Evolutionary conservation across 37 sponge, comb jelly and placozoan species (phyloP), one percentile per base, ranked within the genome.

Genomic region (Beroe forskalii): DNA sequence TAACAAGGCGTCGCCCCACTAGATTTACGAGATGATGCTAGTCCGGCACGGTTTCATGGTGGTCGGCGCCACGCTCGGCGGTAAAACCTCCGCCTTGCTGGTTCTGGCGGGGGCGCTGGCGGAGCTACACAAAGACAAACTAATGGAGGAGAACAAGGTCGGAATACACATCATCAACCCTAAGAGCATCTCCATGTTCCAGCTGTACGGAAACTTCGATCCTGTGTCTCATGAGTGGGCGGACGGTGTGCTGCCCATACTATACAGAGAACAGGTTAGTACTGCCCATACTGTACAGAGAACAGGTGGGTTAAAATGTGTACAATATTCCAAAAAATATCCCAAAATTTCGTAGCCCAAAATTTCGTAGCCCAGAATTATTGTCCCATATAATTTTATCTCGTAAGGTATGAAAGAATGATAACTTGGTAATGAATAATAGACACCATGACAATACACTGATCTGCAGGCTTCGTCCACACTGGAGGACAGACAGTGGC

Each of bases 401-500:
- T n/a, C n/a, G n/a, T n/a, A n/a, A n/a, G n/a, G n/a, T n/a, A n/a
- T n/a, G n/a, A n/a, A n/a, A n/a, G n/a, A n/a, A n/a, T n/a, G n/a
- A n/a, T n/a, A n/a, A n/a, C n/a, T n/a, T n/a, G n/a, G n/a, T n/a
- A n/a, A n/a, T n/a, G n/a, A n/a, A n/a, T n/a, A n/a, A n/a, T n/a
- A n/a, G n/a, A n/a, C n/a, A n/a, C n/a, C n/a, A n/a, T n/a, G n/a
- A n/a, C n/a, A n/a, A n/a, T n/a, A n/a, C n/a, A n/a, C n/a, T n/a
- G n/a, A n/a, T n/a, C n/a, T n/a, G n/a, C 94, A 95, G 89, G 96
- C 99, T 31, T 93, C 93, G 0, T 92, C 95, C 17, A 93, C 93
- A 32, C 91, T 91, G 40, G 94, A 94, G 41, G 93, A 96, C 76
- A 44, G 99, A n/a, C 96, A 98, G 92, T 98, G 99, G 99, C 89